Evolutionary conservation across 2,113 vertebrate genomes (phyloP), one percentile per base, ranked within the genome.

Genomic region (Barnardius zonarius): DNA sequence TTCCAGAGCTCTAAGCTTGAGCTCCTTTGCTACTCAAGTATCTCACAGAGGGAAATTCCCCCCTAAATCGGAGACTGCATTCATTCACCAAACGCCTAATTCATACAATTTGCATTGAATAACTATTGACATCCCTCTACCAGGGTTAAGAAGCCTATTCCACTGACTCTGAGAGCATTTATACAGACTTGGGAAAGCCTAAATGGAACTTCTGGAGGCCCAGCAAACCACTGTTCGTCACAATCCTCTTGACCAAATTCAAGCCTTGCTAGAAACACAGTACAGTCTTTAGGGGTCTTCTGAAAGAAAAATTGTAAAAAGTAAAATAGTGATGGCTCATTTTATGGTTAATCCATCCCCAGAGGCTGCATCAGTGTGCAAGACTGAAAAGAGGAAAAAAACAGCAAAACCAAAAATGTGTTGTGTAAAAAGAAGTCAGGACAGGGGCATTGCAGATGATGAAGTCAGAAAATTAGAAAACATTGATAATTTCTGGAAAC

Each of bases 401-500:
- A 79, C 69, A 41, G 75, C 18, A 43, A 24, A 25, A 64, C 44
- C 30, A 77, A 93, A 90, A 90, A 91, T 28, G 30, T 85, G 63
- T 85, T 94, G 70, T 75, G 78, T 89, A 49, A 89, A 95, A 95
- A 80, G 39, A 82, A 83, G 74, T 91, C 88, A 87, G 4, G 15
- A 77, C 14, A 35, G 57, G 49, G 35, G 13, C 37, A 77, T 35
- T 52, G 55, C 13, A 87, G 83, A 92, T 76, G 51, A 88, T 91
- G 41, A 89, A 94, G 70, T 84, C 66, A 96, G 62, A 93, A 95
- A 92, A 93, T 89, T 51, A 84, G 59, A 84, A 91, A 91, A 92
- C 84, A 69, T 13, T 93, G 69, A 94, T 93, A 89, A 96, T 89
- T 80, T 93, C 73, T 92, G 74, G 88, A 94, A 94, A 54, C 52